phyloP scores from a whole-genome alignment of 2,113 vertebrate genomes.

The Dipodomys ordii region DNA sequence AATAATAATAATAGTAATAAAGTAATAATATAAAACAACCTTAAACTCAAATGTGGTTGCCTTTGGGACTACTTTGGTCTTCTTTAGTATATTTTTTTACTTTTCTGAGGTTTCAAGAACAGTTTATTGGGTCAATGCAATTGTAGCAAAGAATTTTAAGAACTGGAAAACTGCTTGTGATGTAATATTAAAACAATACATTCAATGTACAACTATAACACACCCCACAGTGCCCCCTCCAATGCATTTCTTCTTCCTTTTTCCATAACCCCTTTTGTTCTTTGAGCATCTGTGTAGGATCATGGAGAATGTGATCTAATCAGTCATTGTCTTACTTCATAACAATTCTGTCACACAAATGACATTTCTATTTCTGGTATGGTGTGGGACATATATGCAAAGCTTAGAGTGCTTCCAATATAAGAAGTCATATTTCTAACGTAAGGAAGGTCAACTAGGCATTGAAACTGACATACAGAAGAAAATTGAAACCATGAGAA shows the following conservation, averaged over 20 bases:
- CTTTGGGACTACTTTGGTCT: background rate
- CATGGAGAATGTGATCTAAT: background rate
- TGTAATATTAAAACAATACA: background rate
- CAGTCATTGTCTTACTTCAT: background rate
- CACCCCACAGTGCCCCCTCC: background rate
- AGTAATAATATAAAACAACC: background rate
- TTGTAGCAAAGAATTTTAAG: background rate
- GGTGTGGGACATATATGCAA: background rate
- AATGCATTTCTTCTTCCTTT: background rate
- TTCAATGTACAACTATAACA: background rate
- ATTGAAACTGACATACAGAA: background rate
- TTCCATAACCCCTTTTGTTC: background rate
- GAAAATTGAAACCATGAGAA: slow-evolving; percentile 1
- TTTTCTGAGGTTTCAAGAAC: background rate
- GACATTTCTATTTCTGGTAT: background rate
- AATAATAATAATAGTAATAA: background rate
- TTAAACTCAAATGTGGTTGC: background rate
- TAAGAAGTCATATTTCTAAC: background rate
- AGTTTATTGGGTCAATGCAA: background rate
- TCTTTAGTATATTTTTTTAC: background rate
- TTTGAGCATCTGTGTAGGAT: background rate
- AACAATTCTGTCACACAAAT: background rate
- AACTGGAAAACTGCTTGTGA: background rate
- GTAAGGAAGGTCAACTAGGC: background rate
- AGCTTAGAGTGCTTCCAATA: background rate